A percentile compares a stretch with the other conserved stretches of the same genome.
Evolutionary conservation across 1,140 invertebrate species (phyloP).

Genomic region (Copidosoma floridanum): DNA sequence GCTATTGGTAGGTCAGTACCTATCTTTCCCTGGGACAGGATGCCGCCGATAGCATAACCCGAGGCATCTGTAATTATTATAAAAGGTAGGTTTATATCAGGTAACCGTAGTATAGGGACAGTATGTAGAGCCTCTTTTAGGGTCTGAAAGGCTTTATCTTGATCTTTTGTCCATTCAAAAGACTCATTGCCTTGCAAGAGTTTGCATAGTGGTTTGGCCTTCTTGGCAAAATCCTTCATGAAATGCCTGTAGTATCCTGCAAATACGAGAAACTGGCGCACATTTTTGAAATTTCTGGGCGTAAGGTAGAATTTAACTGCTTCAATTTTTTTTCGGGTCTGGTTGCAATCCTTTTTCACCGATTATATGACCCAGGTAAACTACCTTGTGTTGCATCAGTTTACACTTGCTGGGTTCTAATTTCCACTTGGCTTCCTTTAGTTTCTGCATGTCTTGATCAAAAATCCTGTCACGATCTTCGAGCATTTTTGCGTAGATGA

Average conservation of each 20-base stretch:
- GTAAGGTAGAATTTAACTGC: not conserved
- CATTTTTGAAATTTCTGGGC: not conserved
- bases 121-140: slow-evolving; percentile 39
- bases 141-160: slow-evolving; percentile 52
- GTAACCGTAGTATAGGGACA: slow-evolving; percentile 31
- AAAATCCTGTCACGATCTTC: slow-evolving; percentile 9
- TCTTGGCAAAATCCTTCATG: too few species aligned
- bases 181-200: too few species aligned
- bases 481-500: too few species aligned
- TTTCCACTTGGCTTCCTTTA: too few species aligned
- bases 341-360: not conserved
- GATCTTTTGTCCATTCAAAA: slow-evolving; percentile 23
- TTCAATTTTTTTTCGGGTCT: too few species aligned
- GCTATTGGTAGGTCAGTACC: slow-evolving; percentile 34
- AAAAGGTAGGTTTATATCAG: slow-evolving; percentile 9
- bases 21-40: slow-evolving; percentile 37
- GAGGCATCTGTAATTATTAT: slow-evolving; percentile 37
- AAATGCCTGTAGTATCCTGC: too few species aligned
- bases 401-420: not conserved
- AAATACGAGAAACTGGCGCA: not conserved
- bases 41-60: slow-evolving; percentile 36
- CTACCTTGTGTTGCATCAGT: not conserved
- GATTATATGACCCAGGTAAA: not conserved
- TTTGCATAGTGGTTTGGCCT: too few species aligned
- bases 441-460: too few species aligned